Percentiles rank a stretch among this genome's conserved stretches.
phyloP scores from a whole-genome alignment of 2,888 invertebrate genomes.

The Ennomos erosarius region DNA sequence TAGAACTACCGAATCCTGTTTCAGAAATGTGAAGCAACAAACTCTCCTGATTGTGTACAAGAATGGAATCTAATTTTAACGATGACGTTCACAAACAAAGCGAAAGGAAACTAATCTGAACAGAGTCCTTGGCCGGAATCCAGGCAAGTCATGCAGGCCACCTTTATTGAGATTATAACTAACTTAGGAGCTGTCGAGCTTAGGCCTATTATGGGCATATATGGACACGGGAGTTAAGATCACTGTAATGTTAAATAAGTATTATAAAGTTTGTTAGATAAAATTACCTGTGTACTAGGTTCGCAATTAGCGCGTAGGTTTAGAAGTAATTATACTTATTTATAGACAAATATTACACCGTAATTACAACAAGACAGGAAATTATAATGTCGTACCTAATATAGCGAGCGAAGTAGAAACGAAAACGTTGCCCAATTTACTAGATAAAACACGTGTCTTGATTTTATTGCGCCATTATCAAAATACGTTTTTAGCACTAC shows the following conservation, averaged over 20 bases:
- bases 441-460: too few relatives aligned
- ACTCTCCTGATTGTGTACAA: conserved; percentile 19
- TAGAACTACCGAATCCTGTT: conserved; percentile 7
- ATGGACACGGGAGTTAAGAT: conserved; percentile 32
- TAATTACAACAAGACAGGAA: too few relatives aligned
- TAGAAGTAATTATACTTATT: too few relatives aligned
- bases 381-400: too few relatives aligned
- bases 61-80: conserved; percentile 33
- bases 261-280: conserved; percentile 9
- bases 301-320: not conserved
- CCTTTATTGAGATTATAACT: conserved; percentile 32
- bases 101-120: conserved; percentile 63
- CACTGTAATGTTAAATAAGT: conserved; percentile 4
- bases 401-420: too few relatives aligned
- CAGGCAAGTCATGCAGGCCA: conserved; percentile 59
- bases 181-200: conserved; percentile 13
- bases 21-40: conserved; percentile 21
- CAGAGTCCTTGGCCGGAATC: conserved; percentile 73
- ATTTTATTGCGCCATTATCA: too few relatives aligned
- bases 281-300: not conserved
- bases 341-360: too few relatives aligned
- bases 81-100: conserved; percentile 55
- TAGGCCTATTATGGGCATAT: conserved; percentile 17
- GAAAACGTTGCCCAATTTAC: too few relatives aligned
- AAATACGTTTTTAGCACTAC: too few relatives aligned